Conservation (phyloP, 35 echinoderm and acorn worm species). For the Hemicentrotus pulcherrimus region DNA sequence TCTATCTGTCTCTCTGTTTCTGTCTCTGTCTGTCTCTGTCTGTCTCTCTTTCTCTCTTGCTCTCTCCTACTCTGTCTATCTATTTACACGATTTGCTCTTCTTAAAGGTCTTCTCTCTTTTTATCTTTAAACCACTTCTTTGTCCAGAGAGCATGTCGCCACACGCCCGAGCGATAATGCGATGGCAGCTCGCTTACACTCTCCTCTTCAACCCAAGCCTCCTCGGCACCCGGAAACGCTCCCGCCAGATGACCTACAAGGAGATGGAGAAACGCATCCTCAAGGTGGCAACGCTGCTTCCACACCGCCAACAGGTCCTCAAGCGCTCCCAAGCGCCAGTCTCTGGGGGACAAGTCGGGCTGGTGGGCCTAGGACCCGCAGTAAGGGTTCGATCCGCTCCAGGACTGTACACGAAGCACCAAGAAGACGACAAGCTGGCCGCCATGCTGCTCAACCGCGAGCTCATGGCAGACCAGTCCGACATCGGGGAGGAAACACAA, state of each 20-base stretch:
- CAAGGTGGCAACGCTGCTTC: conserved; percentile 50
- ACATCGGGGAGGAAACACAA: background rate
- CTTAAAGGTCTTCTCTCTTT: background rate
- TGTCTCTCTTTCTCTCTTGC: background rate
- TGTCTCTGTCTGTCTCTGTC: no score
- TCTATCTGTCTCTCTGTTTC: no score
- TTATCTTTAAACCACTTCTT: background rate
- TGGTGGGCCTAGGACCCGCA: background rate
- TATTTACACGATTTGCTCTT: no score
- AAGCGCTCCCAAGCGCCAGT: conserved; percentile 50
- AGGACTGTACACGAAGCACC: background rate
- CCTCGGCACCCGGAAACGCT: conserved; percentile 56
- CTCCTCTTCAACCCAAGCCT: conserved; percentile 72
- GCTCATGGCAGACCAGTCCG: conserved; percentile 9
- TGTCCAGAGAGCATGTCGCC: background rate
- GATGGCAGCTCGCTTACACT: conserved; percentile 55
- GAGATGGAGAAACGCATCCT: conserved; percentile 34
- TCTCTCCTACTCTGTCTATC: no score
- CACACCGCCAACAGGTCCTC: conserved; percentile 66
- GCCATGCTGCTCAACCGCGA: conserved; percentile 19
- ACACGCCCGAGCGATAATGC: conserved; percentile 24
- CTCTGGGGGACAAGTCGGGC: background rate
- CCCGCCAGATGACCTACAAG: conserved; percentile 47
- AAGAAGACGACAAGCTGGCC: background rate
- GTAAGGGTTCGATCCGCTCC: background rate